phyloP scores from a whole-genome alignment of 2,113 vertebrate genomes.

The Erinaceus europaeus region DNA sequence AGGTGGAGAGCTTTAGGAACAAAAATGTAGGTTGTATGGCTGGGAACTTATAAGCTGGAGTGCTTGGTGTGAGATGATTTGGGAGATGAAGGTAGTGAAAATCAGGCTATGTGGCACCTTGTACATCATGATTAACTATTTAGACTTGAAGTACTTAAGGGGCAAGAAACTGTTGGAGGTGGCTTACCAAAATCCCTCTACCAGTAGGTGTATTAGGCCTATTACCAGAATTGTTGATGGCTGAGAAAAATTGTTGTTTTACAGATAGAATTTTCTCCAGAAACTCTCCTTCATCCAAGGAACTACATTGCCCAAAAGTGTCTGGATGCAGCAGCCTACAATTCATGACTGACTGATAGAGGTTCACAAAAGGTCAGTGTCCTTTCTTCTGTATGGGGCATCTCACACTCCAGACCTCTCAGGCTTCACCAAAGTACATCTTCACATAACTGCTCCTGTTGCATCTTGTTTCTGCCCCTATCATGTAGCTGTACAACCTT shows the following conservation, averaged over 20 bases:
- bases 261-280: too few species aligned
- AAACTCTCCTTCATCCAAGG: background rate
- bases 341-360: background rate
- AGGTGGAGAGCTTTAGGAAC: background rate
- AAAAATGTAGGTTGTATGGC: background rate
- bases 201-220: background rate
- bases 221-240: too few species aligned
- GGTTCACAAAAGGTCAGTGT: background rate
- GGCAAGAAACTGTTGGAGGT: background rate
- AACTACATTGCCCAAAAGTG: background rate
- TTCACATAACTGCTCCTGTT: background rate
- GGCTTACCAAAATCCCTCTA: background rate
- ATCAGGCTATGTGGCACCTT: background rate
- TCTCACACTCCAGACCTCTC: too few species aligned
- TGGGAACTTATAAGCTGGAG: background rate
- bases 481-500: too few species aligned
- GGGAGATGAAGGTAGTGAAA: background rate
- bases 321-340: background rate
- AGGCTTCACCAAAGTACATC: background rate
- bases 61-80: background rate
- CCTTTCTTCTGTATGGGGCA: background rate
- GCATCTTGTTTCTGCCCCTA: background rate
- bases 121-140: background rate
- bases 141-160: background rate
- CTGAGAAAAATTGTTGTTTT: too few species aligned